phyloP scores from a whole-genome alignment of 2,888 invertebrate species.

The Orchesellides sinensis region DNA sequence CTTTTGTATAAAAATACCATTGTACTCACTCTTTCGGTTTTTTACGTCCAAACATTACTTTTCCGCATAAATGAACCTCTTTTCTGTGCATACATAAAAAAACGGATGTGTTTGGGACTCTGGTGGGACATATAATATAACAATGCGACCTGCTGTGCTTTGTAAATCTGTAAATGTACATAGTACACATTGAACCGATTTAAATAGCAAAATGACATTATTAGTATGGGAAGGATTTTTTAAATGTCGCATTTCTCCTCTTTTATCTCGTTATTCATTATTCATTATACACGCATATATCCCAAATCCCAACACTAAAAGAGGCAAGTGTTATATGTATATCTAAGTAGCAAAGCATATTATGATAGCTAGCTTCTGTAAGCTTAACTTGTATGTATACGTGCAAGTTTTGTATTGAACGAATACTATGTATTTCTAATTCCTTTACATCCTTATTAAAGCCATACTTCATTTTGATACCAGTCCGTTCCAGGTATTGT shows the following conservation, averaged over 20 bases:
- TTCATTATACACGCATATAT: no score
- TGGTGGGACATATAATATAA: neutral
- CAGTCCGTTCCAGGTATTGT: neutral
- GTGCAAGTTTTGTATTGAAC: no score
- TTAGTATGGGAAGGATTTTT: constrained; percentile 12
- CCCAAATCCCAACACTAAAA: neutral
- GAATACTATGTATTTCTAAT: neutral
- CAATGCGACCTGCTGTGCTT: neutral
- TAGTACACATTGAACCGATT: neutral
- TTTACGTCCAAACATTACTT: no score
- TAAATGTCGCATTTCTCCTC: neutral
- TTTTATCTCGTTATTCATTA: constrained; percentile 13
- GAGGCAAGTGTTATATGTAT: neutral
- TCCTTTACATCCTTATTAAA: neutral
- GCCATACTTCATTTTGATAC: neutral
- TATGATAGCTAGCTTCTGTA: no score
- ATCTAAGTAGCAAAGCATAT: no score
- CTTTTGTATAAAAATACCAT: no score
- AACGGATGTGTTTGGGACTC: neutral
- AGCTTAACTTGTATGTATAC: no score
- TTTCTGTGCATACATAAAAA: neutral
- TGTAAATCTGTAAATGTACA: neutral
- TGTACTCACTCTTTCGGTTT: no score
- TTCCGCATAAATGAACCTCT: neutral
- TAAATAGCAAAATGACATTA: neutral